These are phyloP conservation scores for Uria aalge DNA, from an alignment of 2,113 vertebrate genomes.

Conservation along the genomic window DNA sequence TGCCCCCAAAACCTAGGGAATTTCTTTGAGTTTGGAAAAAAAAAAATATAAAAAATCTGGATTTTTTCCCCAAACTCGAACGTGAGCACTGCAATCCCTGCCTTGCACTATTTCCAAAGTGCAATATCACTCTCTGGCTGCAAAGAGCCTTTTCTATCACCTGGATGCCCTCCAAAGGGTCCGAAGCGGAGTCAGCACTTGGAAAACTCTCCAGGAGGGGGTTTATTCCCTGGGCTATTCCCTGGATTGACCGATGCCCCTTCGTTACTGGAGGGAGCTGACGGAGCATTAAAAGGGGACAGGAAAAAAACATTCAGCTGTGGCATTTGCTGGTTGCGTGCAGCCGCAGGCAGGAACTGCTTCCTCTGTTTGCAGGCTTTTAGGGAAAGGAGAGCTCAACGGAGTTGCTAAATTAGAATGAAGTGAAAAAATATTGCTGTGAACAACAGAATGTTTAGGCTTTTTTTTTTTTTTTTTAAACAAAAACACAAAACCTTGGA, in stretches of 20 bases:
- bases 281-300: slow-evolving; percentile 55
- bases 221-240: background rate
- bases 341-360: slow-evolving; percentile 67
- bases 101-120: background rate
- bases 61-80: background rate
- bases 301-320: slow-evolving; percentile 71
- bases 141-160: background rate
- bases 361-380: slow-evolving; percentile 68
- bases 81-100: fast-evolving
- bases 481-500: background rate
- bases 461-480: background rate
- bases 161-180: background rate
- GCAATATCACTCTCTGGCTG: background rate
- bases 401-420: slow-evolving; percentile 70
- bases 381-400: slow-evolving; percentile 44
- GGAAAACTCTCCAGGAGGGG: background rate
- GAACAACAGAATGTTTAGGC: slow-evolving; percentile 25
- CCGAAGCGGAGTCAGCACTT: background rate
- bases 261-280: slow-evolving; percentile 12
- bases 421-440: slow-evolving; percentile 37
- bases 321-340: slow-evolving; percentile 54
- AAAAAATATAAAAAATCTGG: fast-evolving
- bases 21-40: no score
- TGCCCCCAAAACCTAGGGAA: background rate
- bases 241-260: background rate